Evolutionary conservation across 2,888 invertebrate genomes (phyloP).

Genomic region (Noctua fimbriata): DNA sequence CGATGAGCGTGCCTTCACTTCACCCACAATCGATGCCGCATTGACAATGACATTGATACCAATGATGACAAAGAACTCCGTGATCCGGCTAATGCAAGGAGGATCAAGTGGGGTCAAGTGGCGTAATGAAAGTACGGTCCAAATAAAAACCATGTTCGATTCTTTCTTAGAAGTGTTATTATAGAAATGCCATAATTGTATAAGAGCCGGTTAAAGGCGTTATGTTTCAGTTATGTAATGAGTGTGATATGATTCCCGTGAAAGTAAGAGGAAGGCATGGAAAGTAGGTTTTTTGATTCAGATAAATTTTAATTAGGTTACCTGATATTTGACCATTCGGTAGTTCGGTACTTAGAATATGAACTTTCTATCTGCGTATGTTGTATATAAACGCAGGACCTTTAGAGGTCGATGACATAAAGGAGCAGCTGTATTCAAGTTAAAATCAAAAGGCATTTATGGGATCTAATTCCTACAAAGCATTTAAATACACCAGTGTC

Average conservation of each 20-base stretch:
- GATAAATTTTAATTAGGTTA: constrained; percentile 1
- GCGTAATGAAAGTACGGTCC: constrained; percentile 59
- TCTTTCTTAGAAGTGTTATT: background rate
- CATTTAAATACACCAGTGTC: constrained; percentile 11
- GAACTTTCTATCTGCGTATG: background rate
- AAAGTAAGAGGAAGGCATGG: constrained; percentile 20
- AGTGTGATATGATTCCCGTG: constrained; percentile 6
- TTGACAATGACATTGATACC: constrained; percentile 71
- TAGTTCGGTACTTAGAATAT: background rate
- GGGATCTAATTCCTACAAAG: background rate
- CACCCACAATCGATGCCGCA: constrained; percentile 60
- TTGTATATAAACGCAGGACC: background rate
- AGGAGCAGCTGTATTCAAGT: background rate
- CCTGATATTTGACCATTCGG: background rate
- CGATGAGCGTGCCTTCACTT: constrained; percentile 46
- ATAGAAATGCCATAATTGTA: background rate
- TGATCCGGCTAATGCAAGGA: constrained; percentile 68
- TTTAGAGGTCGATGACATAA: background rate
- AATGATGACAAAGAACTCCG: constrained; percentile 72
- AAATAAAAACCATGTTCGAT: constrained; percentile 2
- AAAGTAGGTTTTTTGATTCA: constrained; percentile 16
- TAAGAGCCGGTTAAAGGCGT: background rate
- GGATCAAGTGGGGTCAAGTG: constrained; percentile 73
- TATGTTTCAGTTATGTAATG: constrained; percentile 16
- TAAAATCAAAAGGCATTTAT: background rate